These are phyloP conservation scores for Heterotilapia buettikoferi DNA, from an alignment of 2,113 vertebrate genomes.

Conservation along the genomic window DNA sequence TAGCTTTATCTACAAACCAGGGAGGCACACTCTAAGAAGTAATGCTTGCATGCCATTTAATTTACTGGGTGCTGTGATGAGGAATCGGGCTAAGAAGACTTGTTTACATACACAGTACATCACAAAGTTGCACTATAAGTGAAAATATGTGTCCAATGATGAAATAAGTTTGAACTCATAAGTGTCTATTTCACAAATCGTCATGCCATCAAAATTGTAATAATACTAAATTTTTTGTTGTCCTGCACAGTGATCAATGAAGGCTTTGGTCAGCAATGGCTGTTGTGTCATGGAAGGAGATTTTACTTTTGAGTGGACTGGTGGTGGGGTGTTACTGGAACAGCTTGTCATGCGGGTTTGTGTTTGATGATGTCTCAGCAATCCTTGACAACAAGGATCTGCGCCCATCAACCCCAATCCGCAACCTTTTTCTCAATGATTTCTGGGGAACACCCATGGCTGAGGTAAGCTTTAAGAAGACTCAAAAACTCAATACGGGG, in stretches of 20 bases:
- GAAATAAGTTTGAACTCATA: not conserved
- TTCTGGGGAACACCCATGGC: conserved; percentile 99
- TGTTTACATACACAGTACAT: not conserved
- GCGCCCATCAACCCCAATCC: conserved; percentile 87
- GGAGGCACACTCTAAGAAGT: not conserved
- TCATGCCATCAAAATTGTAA: not conserved
- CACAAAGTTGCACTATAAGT: not conserved
- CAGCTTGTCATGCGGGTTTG: conserved; percentile 92
- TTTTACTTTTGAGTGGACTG: conserved; percentile 81
- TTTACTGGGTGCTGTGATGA: not conserved
- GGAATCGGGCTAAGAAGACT: not conserved
- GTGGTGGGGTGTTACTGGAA: conserved; percentile 95
- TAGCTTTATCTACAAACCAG: not conserved
- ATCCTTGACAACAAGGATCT: conserved; percentile 99
- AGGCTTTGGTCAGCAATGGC: conserved; percentile 79
- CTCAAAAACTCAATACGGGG: not conserved
- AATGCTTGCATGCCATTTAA: not conserved
- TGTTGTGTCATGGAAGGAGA: conserved; percentile 84
- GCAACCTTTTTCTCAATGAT: conserved; percentile 93
- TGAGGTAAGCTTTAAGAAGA: conserved; percentile 72
- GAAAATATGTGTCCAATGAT: not conserved
- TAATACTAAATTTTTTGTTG: not conserved
- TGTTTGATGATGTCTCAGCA: conserved; percentile 96
- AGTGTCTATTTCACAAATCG: not conserved
- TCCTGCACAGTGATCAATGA: conserved; percentile 67